A percentile compares a stretch with the other conserved stretches of the same genome.
Evolutionary conservation across 1,140 invertebrate species (phyloP).

Genomic region (Phenacoccus solenopsis): DNA sequence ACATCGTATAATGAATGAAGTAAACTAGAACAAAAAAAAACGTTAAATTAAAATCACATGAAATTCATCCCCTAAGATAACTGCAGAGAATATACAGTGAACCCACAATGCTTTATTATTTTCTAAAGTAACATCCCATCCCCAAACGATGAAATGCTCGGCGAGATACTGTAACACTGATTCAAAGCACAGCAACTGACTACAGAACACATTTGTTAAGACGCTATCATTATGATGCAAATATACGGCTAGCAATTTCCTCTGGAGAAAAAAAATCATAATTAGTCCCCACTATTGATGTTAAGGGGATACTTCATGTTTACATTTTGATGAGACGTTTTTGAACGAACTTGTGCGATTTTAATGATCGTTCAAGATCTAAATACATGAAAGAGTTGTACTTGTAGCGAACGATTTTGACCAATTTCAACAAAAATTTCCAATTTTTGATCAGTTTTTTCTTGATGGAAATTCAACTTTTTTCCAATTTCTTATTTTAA

Average conservation of each 20-base stretch:
- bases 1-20: conserved; percentile 49
- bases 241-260: conserved; percentile 83
- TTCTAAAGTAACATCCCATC: conserved; percentile 85
- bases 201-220: conserved; percentile 89
- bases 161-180: conserved; percentile 73
- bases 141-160: conserved; percentile 82
- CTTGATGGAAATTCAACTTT: no score
- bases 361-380: no score
- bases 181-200: conserved; percentile 79
- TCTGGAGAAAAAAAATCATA: conserved; percentile 47
- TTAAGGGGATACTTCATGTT: no score
- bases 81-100: neutral
- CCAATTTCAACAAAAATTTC: no score
- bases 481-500: no score
- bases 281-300: no score
- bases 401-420: no score
- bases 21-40: conserved; percentile 39
- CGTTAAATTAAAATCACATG: neutral
- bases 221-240: conserved; percentile 89
- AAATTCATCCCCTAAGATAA: no score
- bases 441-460: no score
- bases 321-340: no score
- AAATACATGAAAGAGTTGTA: no score
- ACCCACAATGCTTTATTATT: conserved; percentile 59
- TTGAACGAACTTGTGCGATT: no score